These are phyloP conservation scores for Holothuria leucospilota DNA, from an alignment of 53 echinoderm and acorn worm species.

Conservation along the genomic window DNA sequence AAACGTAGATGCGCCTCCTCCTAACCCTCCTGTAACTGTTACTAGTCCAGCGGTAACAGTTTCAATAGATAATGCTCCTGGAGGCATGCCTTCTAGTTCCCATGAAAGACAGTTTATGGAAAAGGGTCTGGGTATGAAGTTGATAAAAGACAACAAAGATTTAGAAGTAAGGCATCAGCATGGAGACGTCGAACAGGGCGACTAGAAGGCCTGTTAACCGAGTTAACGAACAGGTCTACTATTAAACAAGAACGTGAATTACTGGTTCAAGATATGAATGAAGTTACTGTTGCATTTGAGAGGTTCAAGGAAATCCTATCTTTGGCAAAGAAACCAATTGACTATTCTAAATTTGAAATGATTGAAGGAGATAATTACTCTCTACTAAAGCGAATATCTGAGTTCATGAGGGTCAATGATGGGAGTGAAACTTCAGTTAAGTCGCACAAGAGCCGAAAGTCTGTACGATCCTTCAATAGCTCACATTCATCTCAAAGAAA, in stretches of 20 bases:
- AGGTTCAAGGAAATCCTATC: slow-evolving; percentile 10
- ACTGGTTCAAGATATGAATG: slow-evolving; percentile 21
- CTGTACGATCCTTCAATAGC: not conserved
- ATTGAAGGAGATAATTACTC: slow-evolving; percentile 1
- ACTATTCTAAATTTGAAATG: not conserved
- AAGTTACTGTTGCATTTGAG: not conserved
- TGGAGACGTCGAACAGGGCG: not conserved
- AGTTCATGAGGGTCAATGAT: not conserved
- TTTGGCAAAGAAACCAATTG: slow-evolving; percentile 1
- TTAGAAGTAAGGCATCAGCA: not conserved
- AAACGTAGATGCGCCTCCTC: no score
- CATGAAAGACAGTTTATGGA: not conserved
- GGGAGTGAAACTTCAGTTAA: not conserved
- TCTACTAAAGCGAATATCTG: not conserved
- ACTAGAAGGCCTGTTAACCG: not conserved
- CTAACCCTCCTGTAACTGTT: no score
- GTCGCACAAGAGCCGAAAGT: slow-evolving; percentile 4
- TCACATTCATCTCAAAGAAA: not conserved
- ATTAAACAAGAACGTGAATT: slow-evolving; percentile 19
- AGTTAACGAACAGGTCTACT: not conserved
- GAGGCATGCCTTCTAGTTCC: not conserved
- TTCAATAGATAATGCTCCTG: no score
- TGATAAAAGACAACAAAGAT: not conserved
- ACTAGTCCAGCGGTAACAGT: no score
- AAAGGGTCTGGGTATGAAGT: slow-evolving; percentile 19